Base-by-base conservation (phyloP, 2,113 vertebrate species). In the Phyllostomus discolor region DNA sequence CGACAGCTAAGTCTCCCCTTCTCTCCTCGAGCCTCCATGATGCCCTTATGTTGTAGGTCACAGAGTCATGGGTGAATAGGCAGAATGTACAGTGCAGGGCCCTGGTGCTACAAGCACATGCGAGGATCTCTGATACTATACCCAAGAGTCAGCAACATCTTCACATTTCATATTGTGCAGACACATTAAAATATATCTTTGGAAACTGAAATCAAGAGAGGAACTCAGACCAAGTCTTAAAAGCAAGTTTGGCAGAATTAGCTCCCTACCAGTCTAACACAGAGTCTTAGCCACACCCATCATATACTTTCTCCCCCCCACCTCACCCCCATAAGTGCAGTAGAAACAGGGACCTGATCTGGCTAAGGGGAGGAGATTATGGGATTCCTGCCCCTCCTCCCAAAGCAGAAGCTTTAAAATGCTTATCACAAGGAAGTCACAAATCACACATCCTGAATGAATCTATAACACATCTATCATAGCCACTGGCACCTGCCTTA, bases 201-300 rank as follows among this genome's bases (percentile, higher is more conserved):
- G n/a, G 41, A 96, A 95, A 93, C 66, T 72, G 67, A 95, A 59
- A 91, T 62, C 19, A 52, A 90, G 50, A 84, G 66, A 90, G 7
- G 57, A 19, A 83, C 67, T 81, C 69, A 28, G 6, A 82, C 7
- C n/a, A 90, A 70, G n/a, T 94, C 76, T 95, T 72, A 92, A 95
- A 94, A 86, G 43, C 33, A 91, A 91, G 54, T 82, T 92, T 70
- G 82, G 67, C 33, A 94, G 62, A 90, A 91, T 64, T 90, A 88
- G 70, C 31, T 35, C 35, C 31, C 41, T 90, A 66, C 0, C n/a
- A n/a, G 62, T 28, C 79, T 79, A 87, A 86, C 26, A 72, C 26
- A 72, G 16, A 90, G 69, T 43, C 48, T 26, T 70, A 54, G 76
- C 38, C 38, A 89, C 5, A 82, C 33, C 33, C 14, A 92, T 62